phyloP scores from a whole-genome alignment of 1,140 invertebrate genomes.

The Eupristina koningsbergeri region DNA sequence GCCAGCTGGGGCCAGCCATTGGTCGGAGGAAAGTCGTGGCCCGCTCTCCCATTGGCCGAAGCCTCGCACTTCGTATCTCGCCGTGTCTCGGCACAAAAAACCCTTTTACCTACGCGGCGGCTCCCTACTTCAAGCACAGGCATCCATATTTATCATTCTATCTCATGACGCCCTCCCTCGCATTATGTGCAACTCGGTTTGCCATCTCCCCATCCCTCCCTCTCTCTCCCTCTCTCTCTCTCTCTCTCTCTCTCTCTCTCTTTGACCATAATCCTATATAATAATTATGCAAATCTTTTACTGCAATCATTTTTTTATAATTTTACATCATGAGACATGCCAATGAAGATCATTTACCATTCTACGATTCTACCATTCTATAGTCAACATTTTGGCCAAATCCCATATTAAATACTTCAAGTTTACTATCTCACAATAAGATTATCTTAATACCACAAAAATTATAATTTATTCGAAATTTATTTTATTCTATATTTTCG shows the following conservation, averaged over 20 bases:
- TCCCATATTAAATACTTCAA: too few species aligned
- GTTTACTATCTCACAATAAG: too few species aligned
- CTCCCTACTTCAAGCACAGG: background rate
- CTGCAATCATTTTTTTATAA: constrained; percentile 36
- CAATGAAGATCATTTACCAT: too few species aligned
- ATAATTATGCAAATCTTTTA: too few species aligned
- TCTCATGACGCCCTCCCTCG: constrained; percentile 32
- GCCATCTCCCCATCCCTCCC: background rate
- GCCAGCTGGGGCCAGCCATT: constrained; percentile 56
- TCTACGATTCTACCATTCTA: too few species aligned
- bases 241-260: background rate
- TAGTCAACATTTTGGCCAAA: too few species aligned
- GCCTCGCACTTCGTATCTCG: constrained; percentile 45
- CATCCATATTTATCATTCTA: background rate
- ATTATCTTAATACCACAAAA: too few species aligned
- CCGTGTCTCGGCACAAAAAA: constrained; percentile 46
- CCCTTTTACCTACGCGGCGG: constrained; percentile 42
- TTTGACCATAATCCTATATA: too few species aligned
- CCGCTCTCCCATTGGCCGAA: constrained; percentile 60
- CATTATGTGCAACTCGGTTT: background rate
- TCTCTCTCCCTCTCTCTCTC: background rate
- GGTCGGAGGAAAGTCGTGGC: constrained; percentile 52
- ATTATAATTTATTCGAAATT: too few species aligned
- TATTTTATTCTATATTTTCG: too few species aligned
- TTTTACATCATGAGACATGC: constrained; percentile 1